Conservation (phyloP, 2,797 vertebrate species). For the Lepilemur septentrionalis region DNA sequence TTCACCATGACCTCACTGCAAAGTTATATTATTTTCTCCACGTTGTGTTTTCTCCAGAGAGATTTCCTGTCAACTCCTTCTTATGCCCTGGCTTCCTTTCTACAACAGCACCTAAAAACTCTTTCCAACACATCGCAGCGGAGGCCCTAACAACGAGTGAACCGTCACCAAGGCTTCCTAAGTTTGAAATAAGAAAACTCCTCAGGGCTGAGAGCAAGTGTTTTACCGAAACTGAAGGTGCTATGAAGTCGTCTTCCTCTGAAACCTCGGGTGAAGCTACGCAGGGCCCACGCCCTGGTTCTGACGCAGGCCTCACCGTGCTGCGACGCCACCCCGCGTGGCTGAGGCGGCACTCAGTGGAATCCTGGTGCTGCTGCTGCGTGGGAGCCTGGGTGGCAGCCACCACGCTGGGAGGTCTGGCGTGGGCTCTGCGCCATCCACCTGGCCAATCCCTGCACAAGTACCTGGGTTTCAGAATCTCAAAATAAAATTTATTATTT, state of each 20-base stretch:
- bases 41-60: slow-evolving; percentile 29
- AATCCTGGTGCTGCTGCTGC: neutral
- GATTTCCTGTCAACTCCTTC: neutral
- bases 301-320: neutral
- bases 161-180: neutral
- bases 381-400: neutral
- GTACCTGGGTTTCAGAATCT: neutral
- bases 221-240: neutral
- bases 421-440: too few species aligned
- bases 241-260: neutral
- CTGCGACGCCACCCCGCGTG: neutral
- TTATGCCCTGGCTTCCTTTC: neutral
- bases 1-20: slow-evolving; percentile 46
- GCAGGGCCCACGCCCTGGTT: neutral
- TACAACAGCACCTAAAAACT: neutral
- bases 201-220: neutral
- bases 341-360: neutral
- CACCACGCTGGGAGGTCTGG: neutral
- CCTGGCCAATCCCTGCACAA: neutral
- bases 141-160: neutral
- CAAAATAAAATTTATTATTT: neutral
- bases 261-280: neutral
- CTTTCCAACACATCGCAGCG: neutral
- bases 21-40: neutral
- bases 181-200: neutral